Base-by-base conservation (phyloP, 2,797 vertebrate genomes). In the Lophotriccus pileatus region DNA sequence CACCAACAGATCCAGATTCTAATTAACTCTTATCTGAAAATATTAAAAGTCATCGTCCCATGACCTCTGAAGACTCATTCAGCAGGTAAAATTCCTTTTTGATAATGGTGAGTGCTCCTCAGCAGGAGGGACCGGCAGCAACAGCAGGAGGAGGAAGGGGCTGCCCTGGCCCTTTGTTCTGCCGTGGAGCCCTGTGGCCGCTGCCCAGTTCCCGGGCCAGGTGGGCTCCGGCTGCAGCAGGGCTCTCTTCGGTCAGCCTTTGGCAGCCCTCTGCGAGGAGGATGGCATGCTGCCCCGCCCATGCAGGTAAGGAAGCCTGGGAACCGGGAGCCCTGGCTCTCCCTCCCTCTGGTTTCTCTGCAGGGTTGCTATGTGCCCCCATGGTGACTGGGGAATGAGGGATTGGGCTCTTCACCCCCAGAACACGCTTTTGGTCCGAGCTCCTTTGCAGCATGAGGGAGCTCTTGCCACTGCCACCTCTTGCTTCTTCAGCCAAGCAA, bases 191-290 rank as follows among this genome's bases (percentile, higher is more conserved):
- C 22, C 37, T 8, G 43, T 3, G 32, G 43, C 36, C 4, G 2
- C 41, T 60, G 60, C 24, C 25, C 17, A 32, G 66, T 15, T 13
- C 32, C 20, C 30, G 11, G 47, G 28, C 30, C 55, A 78, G 60
- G 3, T 21, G 53, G 52, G 53, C 34, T 59, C 37, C 3, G 2
- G 59, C 28, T 28, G 20, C 59, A 44, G 28, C 50, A 79, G 15
- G 27, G 19, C 0, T 0, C 19, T n/a, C 16, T 58, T n/a, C 0
- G 0, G 39, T 10, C 52, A 59, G 46, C 28, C 28, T 13, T 25
- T 46, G 21, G 34, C 39, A 60, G 5, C 46, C 53, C 25, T 25
- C 77, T 74, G n/a, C 8, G 12, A 53, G 39, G 14, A 39, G 15
- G 7, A 19, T 24, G 14, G 17, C 34, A 18, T 21, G 11, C 46